These are phyloP conservation scores for Monopterus albus DNA, from an alignment of 2,113 vertebrate species.

Conservation along the genomic window DNA sequence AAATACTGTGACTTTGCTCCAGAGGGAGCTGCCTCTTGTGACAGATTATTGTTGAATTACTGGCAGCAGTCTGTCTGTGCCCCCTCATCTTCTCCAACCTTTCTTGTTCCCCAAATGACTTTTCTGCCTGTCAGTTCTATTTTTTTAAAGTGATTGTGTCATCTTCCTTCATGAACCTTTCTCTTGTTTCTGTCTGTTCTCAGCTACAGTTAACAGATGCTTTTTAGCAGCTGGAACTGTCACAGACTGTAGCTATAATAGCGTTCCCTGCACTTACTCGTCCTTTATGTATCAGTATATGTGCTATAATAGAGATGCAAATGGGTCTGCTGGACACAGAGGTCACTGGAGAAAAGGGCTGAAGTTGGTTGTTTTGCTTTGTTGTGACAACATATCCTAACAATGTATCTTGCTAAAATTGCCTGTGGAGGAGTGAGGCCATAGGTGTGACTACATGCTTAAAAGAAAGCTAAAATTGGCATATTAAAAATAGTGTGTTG, in stretches of 20 bases:
- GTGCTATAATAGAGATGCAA: not conserved
- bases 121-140: constrained; percentile 39
- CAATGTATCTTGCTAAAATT: not conserved
- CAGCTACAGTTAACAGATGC: constrained; percentile 8
- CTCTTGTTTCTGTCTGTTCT: constrained; percentile 15
- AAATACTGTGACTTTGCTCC: constrained; percentile 56
- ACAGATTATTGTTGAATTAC: constrained; percentile 69
- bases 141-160: constrained; percentile 22
- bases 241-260: not conserved
- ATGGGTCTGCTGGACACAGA: not conserved
- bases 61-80: constrained; percentile 60
- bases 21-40: constrained; percentile 56
- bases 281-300: not conserved
- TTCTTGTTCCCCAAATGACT: not conserved
- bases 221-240: constrained; percentile 12
- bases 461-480: not conserved
- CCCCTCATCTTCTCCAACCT: constrained; percentile 41
- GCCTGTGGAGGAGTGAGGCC: not conserved
- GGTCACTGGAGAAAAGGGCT: not conserved
- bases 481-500: no score
- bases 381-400: not conserved
- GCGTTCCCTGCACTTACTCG: not conserved
- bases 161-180: not conserved
- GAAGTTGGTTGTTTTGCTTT: not conserved
- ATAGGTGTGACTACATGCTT: constrained; percentile 8